Base-by-base conservation (phyloP, 2,888 invertebrate species). In the Ceriagrion tenellum region DNA sequence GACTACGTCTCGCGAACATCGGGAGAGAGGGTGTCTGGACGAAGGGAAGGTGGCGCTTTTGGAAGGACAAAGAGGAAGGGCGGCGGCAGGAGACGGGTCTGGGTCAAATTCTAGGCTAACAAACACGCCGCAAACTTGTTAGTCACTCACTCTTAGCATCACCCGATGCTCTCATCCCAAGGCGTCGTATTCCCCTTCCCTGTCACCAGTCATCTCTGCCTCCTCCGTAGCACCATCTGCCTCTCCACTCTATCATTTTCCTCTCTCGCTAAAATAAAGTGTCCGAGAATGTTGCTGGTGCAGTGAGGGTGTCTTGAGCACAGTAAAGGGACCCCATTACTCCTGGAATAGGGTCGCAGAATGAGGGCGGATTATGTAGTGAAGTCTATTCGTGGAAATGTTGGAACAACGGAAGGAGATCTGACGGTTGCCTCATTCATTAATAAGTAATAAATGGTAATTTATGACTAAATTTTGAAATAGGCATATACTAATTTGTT, bases 41-140 rank as follows among this genome's bases (percentile, higher is more conserved):
- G 47, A 59, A 20, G 59, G 3, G 59, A 10, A 20, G 59, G 59
- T 16, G 20, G 59, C n/a, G n/a, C 69, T 6, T 13, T 16, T 26
- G 13, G 81, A 81, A n/a, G 47, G 26, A 26, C 26, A 47, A 13
- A 20, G 89, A 89, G 89, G 55, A 12, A 18, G 55, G 89, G 55
- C 2, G 47, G 47, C 47, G 47, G 23, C 12, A 16, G 40, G 88
- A 20, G 20, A 12, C 6, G 40, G 55, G 26, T 26, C 55, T 47
- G 2, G 89, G 23, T 55, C 4, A 30, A 55, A 55, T 89, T 89
- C 55, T 47, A 26, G 55, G 26, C 26, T 55, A 89, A 89, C 55
- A 35, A 81, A 89, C 89, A 89, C 26, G 89, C 55, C 55, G 55
- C 89, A 89, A 89, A 89, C 55, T 89, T 55, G 55, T 89, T 55